phyloP scores from a whole-genome alignment of 2,113 vertebrate species.

The Brachyistius frenatus region DNA sequence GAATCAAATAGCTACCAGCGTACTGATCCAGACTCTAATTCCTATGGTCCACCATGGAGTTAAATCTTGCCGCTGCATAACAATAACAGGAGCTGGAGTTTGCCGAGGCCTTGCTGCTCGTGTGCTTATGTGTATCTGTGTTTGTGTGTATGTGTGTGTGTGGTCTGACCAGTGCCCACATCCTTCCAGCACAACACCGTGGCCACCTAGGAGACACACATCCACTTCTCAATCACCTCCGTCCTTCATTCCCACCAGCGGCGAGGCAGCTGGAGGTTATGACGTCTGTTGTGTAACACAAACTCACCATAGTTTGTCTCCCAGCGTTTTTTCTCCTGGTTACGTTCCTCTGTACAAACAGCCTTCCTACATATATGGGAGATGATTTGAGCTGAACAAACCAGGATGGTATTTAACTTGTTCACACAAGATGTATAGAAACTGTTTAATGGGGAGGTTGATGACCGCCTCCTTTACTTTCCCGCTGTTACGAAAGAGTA shows the following conservation, averaged over 20 bases:
- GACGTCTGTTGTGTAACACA: slow-evolving; percentile 47
- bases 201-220: slow-evolving; percentile 76
- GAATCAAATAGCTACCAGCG: slow-evolving; percentile 55
- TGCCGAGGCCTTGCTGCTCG: slow-evolving; percentile 34
- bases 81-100: slow-evolving; percentile 62
- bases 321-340: slow-evolving; percentile 59
- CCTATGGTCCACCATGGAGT: slow-evolving; percentile 52
- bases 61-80: slow-evolving; percentile 54
- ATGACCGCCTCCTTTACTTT: slow-evolving; percentile 6
- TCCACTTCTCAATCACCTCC: slow-evolving; percentile 60
- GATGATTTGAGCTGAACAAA: slow-evolving; percentile 58
- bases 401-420: slow-evolving; percentile 60
- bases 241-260: slow-evolving; percentile 54
- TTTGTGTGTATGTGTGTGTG: slow-evolving; percentile 60
- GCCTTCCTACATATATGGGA: slow-evolving; percentile 12
- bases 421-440: slow-evolving; percentile 29
- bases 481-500: slow-evolving; percentile 31
- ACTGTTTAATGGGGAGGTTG: slow-evolving; percentile 12
- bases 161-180: slow-evolving; percentile 76
- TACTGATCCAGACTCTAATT: slow-evolving; percentile 52
- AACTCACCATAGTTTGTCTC: slow-evolving; percentile 58
- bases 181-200: slow-evolving; percentile 67
- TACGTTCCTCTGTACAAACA: slow-evolving; percentile 61
- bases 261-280: slow-evolving; percentile 31
- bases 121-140: slow-evolving; percentile 33